Percentiles rank a stretch among this genome's conserved stretches.
Evolutionary conservation across 2,888 invertebrate species (phyloP).

Genomic region (Stegana nigrithorax): DNA sequence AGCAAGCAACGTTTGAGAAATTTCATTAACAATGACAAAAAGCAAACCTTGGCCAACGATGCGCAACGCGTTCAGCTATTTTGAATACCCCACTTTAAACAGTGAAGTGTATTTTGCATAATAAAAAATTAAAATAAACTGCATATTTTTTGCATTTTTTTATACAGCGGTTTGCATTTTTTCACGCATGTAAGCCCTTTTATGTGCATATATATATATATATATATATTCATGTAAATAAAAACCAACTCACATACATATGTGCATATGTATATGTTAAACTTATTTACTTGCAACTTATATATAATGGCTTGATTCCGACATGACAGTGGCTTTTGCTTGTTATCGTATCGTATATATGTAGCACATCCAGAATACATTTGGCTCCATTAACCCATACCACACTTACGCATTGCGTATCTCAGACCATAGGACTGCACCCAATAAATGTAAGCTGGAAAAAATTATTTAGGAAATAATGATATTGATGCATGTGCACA

Average conservation of each 20-base stretch:
- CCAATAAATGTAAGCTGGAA: no score
- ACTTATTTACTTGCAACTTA: background rate
- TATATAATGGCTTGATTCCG: background rate
- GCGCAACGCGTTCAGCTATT: no score
- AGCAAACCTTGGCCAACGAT: background rate
- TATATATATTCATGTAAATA: background rate
- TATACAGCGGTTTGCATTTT: no score
- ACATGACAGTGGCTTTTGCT: background rate
- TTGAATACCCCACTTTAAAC: no score
- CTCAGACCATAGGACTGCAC: no score
- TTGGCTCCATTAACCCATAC: background rate
- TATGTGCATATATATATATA: background rate
- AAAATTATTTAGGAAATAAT: no score
- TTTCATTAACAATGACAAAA: no score
- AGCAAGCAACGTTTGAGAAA: no score
- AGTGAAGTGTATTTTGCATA: background rate
- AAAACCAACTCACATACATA: background rate
- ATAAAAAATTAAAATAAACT: slow-evolving; percentile 1
- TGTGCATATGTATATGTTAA: background rate
- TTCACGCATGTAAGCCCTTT: no score
- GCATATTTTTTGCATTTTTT: background rate
- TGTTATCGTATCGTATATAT: no score
- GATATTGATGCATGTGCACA: no score
- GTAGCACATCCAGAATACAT: no score
- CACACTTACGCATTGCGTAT: background rate